Conservation (phyloP, 2,888 invertebrate genomes). For the Liposcelis brunnea region DNA sequence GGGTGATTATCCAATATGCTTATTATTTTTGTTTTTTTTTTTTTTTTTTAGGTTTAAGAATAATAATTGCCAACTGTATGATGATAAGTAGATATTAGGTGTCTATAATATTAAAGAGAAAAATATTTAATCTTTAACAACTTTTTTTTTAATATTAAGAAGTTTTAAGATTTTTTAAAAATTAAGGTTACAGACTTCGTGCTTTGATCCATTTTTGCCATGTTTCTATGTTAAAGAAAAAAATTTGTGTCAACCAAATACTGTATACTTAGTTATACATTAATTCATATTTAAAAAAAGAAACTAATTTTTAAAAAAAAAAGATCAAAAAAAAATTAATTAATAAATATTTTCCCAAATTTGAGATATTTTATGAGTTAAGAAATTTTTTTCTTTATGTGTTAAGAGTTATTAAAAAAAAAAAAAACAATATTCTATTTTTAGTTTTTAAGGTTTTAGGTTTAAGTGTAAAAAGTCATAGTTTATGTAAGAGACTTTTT, state of each 20-base stretch:
- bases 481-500: not conserved
- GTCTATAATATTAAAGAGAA: too few species aligned
- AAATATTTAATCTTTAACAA: not conserved
- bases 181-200: not conserved
- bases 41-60: not conserved
- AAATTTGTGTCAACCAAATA: conserved; percentile 8
- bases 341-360: conserved; percentile 7
- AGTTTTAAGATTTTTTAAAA: not conserved
- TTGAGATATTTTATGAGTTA: conserved; percentile 7
- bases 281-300: conserved; percentile 1
- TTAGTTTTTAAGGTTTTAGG: not conserved
- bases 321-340: conserved; percentile 1
- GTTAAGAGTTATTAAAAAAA: not conserved
- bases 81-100: too few species aligned
- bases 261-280: not conserved
- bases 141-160: not conserved
- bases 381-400: not conserved
- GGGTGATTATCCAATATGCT: too few species aligned
- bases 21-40: too few species aligned
- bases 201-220: conserved; percentile 8
- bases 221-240: conserved; percentile 1
- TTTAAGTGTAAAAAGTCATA: conserved; percentile 4
- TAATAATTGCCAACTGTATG: not conserved
- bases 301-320: conserved; percentile 6
- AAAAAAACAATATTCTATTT: not conserved